phyloP scores from a whole-genome alignment of 2,113 vertebrate genomes.

The Felis catus region DNA sequence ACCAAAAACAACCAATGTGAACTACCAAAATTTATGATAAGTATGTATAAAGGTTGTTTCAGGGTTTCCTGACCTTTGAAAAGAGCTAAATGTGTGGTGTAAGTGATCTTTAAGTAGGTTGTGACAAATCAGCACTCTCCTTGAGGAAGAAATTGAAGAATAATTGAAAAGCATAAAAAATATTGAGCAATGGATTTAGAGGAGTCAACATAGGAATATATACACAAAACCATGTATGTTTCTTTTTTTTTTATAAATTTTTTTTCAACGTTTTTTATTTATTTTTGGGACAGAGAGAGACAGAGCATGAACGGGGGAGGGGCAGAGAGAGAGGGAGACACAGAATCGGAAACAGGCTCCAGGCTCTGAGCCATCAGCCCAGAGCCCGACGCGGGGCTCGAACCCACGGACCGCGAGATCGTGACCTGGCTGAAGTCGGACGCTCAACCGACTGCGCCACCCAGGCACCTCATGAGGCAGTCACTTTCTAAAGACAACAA shows the following conservation, averaged over 20 bases:
- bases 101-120: neutral
- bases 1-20: neutral
- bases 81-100: neutral
- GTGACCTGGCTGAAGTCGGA: too few species aligned
- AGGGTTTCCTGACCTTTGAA: neutral
- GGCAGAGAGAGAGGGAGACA: too few species aligned
- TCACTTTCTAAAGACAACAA: too few species aligned
- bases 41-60: neutral
- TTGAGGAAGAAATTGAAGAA: neutral
- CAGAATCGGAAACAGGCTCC: too few species aligned
- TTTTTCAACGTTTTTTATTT: too few species aligned
- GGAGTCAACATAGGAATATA: neutral
- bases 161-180: neutral
- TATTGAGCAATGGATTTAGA: neutral
- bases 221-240: neutral
- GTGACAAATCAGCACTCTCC: neutral
- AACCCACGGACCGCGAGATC: too few species aligned
- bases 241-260: neutral
- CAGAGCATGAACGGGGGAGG: too few species aligned
- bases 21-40: neutral
- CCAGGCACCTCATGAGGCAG: too few species aligned
- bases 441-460: too few species aligned
- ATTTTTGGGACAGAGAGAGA: too few species aligned
- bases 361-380: too few species aligned
- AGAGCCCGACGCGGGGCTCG: too few species aligned